These are phyloP conservation scores for rabbit (Oryctolagus cuniculus) DNA, from an alignment of 2,113 vertebrate genomes.

Conservation along the genomic window DNA sequence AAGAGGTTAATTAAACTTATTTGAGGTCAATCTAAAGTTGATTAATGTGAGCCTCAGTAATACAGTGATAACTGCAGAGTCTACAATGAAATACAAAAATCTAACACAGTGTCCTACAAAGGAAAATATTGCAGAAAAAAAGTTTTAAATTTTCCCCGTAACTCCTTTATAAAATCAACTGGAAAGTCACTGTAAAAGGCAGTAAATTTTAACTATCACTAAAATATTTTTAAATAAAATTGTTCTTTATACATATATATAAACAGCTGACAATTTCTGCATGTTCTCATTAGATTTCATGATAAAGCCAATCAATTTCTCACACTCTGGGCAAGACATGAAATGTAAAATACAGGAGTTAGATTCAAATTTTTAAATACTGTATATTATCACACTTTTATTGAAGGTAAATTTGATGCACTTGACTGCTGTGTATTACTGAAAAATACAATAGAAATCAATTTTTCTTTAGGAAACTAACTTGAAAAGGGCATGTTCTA, in stretches of 20 bases:
- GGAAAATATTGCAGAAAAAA: conserved; percentile 1
- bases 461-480: neutral
- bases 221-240: conserved; percentile 42
- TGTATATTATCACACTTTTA: neutral
- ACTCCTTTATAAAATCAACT: conserved; percentile 50
- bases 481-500: neutral
- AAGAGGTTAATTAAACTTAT: conserved; percentile 74
- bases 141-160: neutral
- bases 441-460: neutral
- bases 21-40: conserved; percentile 58
- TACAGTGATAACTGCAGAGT: conserved; percentile 1
- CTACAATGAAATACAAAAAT: neutral
- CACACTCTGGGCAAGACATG: neutral
- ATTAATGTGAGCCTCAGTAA: conserved; percentile 56
- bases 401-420: neutral
- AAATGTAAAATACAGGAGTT: neutral
- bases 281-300: conserved; percentile 23
- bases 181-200: conserved; percentile 42
- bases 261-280: conserved; percentile 42
- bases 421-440: neutral
- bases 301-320: conserved; percentile 32
- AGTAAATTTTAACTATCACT: conserved; percentile 40
- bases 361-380: conserved; percentile 25
- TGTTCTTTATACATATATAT: conserved; percentile 16
- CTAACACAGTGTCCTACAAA: conserved; percentile 33